Evolutionary conservation across 2,797 vertebrate species (phyloP), one percentile per base, ranked within the genome.

Genomic region (Synaphobranchus kaupii): DNA sequence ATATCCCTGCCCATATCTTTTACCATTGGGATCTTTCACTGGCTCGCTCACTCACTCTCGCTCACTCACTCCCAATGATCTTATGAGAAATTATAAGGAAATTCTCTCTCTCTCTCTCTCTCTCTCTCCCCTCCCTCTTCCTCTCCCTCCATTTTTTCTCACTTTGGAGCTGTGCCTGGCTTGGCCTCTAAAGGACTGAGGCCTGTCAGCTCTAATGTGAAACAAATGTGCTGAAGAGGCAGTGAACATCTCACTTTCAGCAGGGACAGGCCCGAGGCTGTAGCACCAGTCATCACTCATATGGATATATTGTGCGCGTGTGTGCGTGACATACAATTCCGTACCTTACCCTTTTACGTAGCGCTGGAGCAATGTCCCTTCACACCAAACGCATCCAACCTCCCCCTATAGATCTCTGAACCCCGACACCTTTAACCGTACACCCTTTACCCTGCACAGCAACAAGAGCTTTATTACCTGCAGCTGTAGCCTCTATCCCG

Each of bases 251-350:
- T 86, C 85, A 89, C 39, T 86, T 73, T 20, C 54, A 52, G 93
- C 91, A 88, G 94, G 89, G 92, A 87, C 86, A 92, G 89, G 73
- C 85, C 87, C 73, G 84, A 17, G 87, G 83, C 39, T 66, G 63
- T 83, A 71, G 84, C 78, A 20, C 94, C 92, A 95, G 95, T 95
- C 95, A 96, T 95, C 95, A 95, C 83, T 86, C 92, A 86, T 78
- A 56, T 20, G 73, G 31, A 60, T n/a, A 6, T 87, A 83, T 84
- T 86, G 88, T 85, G 85, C 84, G 83, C 84, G 87, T 78, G 25
- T 85, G 85, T 58, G 63, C n/a, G 73, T 84, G 63, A 73, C 68
- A 34, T 20, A 44, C 15, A n/a, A 20, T 81, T 12, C 20, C 25
- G 22, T n/a, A 50, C 25, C 8, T 48, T n/a, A 81, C 17, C 44